phyloP scores from a whole-genome alignment of 1,140 invertebrate genomes.

The Zaprionus inermis region DNA sequence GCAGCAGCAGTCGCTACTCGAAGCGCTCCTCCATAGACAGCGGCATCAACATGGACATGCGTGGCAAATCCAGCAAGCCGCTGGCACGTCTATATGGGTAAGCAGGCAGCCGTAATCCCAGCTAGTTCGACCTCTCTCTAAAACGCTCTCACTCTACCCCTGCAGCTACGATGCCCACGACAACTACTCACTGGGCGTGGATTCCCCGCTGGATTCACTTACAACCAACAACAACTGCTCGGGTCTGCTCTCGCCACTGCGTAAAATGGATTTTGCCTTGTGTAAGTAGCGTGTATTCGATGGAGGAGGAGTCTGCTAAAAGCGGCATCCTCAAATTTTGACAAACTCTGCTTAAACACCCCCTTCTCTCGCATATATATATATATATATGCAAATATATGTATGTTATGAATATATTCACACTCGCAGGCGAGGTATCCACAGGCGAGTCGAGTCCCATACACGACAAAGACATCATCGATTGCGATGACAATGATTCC shows the following conservation, averaged over 20 bases:
- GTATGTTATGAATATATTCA: conserved; percentile 4
- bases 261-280: conserved; percentile 89
- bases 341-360: conserved; percentile 42
- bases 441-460: conserved; percentile 88
- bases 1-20: conserved; percentile 85
- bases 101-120: not conserved
- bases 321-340: not conserved
- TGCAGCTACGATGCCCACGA: conserved; percentile 70
- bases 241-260: conserved; percentile 74
- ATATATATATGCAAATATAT: not conserved
- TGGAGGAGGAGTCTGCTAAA: too few species aligned
- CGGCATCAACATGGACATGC: conserved; percentile 90
- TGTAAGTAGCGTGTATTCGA: conserved; percentile 86
- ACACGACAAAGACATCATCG: conserved; percentile 89
- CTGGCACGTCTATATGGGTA: conserved; percentile 86
- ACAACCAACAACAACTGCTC: conserved; percentile 60
- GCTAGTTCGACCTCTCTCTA: not conserved
- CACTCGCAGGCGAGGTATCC: conserved; percentile 87
- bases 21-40: conserved; percentile 94
- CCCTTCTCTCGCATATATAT: conserved; percentile 23
- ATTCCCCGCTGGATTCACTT: conserved; percentile 84
- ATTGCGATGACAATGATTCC: conserved; percentile 84
- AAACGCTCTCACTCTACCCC: not conserved
- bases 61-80: conserved; percentile 71
- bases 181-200: conserved; percentile 74